These are phyloP conservation scores for Cetoscarus ocellatus DNA, from an alignment of 2,797 vertebrate genomes.

Conservation along the genomic window DNA sequence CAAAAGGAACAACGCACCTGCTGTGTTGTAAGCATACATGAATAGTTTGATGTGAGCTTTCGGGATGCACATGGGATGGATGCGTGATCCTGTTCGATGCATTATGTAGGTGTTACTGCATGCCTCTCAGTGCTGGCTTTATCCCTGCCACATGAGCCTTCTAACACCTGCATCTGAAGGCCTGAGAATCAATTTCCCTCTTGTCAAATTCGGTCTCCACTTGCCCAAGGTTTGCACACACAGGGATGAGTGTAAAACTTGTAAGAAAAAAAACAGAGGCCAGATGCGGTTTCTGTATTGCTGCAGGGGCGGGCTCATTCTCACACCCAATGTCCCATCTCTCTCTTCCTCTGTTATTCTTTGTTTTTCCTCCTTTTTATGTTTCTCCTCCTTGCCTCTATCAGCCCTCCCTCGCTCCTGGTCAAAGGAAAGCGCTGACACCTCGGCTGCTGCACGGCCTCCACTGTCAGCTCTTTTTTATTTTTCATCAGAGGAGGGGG, in stretches of 20 bases:
- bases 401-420: constrained; percentile 50
- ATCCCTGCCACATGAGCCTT: constrained; percentile 36
- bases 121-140: constrained; percentile 35
- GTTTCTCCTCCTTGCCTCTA: constrained; percentile 35
- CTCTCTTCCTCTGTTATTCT: constrained; percentile 39
- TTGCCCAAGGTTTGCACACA: constrained; percentile 55
- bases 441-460: constrained; percentile 69
- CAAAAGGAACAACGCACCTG: constrained; percentile 18
- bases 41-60: constrained; percentile 23
- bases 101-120: constrained; percentile 59
- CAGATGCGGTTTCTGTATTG: constrained; percentile 52
- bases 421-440: constrained; percentile 81
- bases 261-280: constrained; percentile 34
- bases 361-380: constrained; percentile 67
- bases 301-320: constrained; percentile 65
- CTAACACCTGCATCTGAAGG: constrained; percentile 64
- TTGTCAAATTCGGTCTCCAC: constrained; percentile 69
- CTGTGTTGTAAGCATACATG: constrained; percentile 2
- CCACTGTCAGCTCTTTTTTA: constrained; percentile 77
- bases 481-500: constrained; percentile 47
- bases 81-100: constrained; percentile 30
- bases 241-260: constrained; percentile 63
- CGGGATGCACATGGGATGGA: constrained; percentile 13
- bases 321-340: constrained; percentile 55
- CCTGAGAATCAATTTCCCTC: constrained; percentile 74